Conservation (phyloP, 37 sponge, comb jelly and placozoan species). For the Petrosia ficiformis region DNA sequence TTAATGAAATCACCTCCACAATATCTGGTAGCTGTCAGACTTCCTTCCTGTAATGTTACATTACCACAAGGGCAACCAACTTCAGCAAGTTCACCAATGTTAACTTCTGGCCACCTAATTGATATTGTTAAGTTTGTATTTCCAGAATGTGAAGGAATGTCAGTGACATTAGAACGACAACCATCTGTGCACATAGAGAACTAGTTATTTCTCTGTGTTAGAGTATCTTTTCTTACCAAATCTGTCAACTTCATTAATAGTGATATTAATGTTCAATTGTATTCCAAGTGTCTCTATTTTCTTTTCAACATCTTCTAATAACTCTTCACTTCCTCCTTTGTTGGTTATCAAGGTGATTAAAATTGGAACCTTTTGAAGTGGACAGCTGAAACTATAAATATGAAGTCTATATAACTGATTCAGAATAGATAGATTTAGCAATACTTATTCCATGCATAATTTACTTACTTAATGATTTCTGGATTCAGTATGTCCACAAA, state of each 20-base stretch:
- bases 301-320: not conserved
- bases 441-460: no score
- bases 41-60: not conserved
- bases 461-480: no score
- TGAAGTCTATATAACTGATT: not conserved
- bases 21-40: conserved; percentile 13
- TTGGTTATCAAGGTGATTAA: not conserved
- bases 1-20: conserved; percentile 47
- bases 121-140: conserved; percentile 3
- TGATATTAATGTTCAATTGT: not conserved
- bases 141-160: not conserved
- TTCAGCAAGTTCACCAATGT: conserved; percentile 19
- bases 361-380: not conserved
- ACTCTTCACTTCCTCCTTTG: not conserved
- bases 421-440: not conserved
- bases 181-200: conserved; percentile 47
- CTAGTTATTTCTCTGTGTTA: no score
- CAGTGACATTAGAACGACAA: conserved; percentile 14
- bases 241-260: not conserved
- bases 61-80: conserved; percentile 45
- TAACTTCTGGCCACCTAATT: conserved; percentile 40
- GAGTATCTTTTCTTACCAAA: not conserved
- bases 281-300: not conserved
- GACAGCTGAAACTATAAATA: not conserved
- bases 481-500: no score